phyloP scores from a whole-genome alignment of 2,888 invertebrate genomes.

The Hirtodrosophila duncani region DNA sequence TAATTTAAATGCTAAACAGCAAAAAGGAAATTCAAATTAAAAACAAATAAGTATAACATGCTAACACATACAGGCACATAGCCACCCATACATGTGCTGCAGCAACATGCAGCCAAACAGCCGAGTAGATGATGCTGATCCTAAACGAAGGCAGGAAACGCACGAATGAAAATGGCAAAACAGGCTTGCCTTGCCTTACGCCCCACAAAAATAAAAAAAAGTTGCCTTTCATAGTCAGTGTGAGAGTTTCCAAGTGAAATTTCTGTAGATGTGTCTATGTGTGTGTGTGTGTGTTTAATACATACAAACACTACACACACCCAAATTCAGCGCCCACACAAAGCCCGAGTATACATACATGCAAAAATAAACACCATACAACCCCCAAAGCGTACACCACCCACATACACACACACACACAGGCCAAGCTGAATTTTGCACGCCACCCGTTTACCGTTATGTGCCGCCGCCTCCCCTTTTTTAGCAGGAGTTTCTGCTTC shows the following conservation, averaged over 20 bases:
- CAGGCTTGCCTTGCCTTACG: conserved; percentile 34
- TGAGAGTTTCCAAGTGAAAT: conserved; percentile 69
- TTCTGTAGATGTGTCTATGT: conserved; percentile 31
- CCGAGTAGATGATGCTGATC: conserved; percentile 15
- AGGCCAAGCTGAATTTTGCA: conserved; percentile 60
- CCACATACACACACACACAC: conserved; percentile 11
- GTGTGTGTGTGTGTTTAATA: conserved; percentile 45
- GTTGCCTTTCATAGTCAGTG: conserved; percentile 43
- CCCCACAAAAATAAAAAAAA: conserved; percentile 31
- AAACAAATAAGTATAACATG: conserved; percentile 46
- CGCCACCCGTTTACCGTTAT: conserved; percentile 48
- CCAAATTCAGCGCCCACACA: conserved; percentile 25
- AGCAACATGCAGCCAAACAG: too few species aligned
- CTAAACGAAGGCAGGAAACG: conserved; percentile 49
- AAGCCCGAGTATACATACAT: conserved; percentile 30
- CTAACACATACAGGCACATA: background rate
- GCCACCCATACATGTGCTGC: background rate
- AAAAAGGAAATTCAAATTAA: conserved; percentile 61
- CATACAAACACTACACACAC: conserved; percentile 37
- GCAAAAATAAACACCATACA: conserved; percentile 48
- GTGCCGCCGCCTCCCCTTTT: conserved; percentile 30
- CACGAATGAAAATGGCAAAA: conserved; percentile 58
- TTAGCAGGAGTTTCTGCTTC: conserved; percentile 42
- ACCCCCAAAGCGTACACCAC: conserved; percentile 37
- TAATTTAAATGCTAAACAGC: conserved; percentile 66